Percentiles rank a stretch among this genome's conserved stretches.
phyloP scores from a whole-genome alignment of 2,888 invertebrate species.

The Melanostoma scalare region DNA sequence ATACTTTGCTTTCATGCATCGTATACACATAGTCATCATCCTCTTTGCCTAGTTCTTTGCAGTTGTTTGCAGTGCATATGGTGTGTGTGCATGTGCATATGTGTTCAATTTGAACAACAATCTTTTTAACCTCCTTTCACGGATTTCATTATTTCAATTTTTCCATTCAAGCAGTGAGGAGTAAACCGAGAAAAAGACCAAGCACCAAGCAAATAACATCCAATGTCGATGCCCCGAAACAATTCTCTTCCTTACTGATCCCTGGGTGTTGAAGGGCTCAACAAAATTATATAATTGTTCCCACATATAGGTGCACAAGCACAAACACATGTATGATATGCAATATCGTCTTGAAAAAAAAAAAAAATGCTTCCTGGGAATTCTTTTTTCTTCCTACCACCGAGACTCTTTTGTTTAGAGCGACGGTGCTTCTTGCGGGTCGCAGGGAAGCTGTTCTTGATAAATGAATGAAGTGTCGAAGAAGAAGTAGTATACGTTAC shows the following conservation, averaged over 20 bases:
- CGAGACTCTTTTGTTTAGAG: too few relatives aligned
- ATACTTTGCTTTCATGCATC: too few relatives aligned
- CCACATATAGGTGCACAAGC: neutral
- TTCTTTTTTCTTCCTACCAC: too few relatives aligned
- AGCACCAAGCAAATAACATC: slow-evolving; percentile 27
- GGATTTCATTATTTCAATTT: slow-evolving; percentile 57
- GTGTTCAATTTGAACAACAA: slow-evolving; percentile 50
- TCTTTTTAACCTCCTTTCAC: slow-evolving; percentile 64
- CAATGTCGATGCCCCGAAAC: slow-evolving; percentile 63
- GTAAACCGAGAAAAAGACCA: slow-evolving; percentile 3
- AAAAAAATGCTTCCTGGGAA: too few relatives aligned
- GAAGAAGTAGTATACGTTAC: too few relatives aligned
- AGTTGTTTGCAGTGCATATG: slow-evolving; percentile 16
- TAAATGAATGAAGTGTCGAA: too few relatives aligned
- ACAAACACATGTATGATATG: too few relatives aligned
- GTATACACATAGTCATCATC: slow-evolving; percentile 30
- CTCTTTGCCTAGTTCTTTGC: slow-evolving; percentile 28
- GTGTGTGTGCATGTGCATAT: slow-evolving; percentile 18
- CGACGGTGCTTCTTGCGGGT: too few relatives aligned
- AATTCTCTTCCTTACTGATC: slow-evolving; percentile 50
- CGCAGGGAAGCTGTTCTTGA: too few relatives aligned
- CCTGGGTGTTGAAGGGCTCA: slow-evolving; percentile 53
- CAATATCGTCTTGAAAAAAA: too few relatives aligned
- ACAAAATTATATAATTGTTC: slow-evolving; percentile 64
- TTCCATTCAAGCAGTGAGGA: slow-evolving; percentile 45